A percentile compares a stretch with the other conserved stretches of the same genome.
Evolutionary conservation across 2,888 invertebrate species (phyloP).

Genomic region (Charanyca ferruginea): DNA sequence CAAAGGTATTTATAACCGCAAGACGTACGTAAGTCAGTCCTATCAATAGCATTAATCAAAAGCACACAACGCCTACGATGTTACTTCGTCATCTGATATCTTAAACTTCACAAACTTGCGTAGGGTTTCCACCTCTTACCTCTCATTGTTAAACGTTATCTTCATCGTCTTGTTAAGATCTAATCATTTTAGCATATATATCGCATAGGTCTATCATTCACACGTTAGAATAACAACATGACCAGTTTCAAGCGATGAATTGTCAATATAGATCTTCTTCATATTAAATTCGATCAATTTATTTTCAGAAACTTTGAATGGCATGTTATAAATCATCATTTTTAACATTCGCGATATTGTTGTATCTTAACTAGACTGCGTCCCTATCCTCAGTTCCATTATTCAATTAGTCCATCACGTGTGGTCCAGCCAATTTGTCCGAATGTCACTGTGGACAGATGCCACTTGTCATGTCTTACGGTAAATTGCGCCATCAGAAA

Average conservation of each 20-base stretch:
- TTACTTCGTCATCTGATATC: slow-evolving; percentile 35
- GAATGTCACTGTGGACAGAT: slow-evolving; percentile 62
- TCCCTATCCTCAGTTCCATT: slow-evolving; percentile 18
- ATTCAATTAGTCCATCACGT: slow-evolving; percentile 35
- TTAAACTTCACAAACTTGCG: slow-evolving; percentile 43
- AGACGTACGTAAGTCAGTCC: slow-evolving; percentile 33
- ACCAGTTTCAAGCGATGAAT: slow-evolving; percentile 3
- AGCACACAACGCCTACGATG: slow-evolving; percentile 50
- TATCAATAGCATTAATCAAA: slow-evolving; percentile 59
- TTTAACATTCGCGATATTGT: not conserved
- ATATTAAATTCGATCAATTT: not conserved
- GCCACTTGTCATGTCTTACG: slow-evolving; percentile 67
- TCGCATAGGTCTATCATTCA: slow-evolving; percentile 7
- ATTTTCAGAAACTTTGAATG: not conserved
- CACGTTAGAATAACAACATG: slow-evolving; percentile 5
- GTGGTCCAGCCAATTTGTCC: slow-evolving; percentile 54
- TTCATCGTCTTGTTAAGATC: slow-evolving; percentile 40
- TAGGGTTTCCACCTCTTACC: slow-evolving; percentile 41
- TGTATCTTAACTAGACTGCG: slow-evolving; percentile 3
- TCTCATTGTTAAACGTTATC: slow-evolving; percentile 41
- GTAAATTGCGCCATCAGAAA: slow-evolving; percentile 57
- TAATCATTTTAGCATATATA: slow-evolving; percentile 24
- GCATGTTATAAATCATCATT: not conserved
- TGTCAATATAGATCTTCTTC: not conserved
- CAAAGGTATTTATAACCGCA: slow-evolving; percentile 33